Conservation (phyloP, 1,140 invertebrate genomes). For the Nilaparvata lugens region DNA sequence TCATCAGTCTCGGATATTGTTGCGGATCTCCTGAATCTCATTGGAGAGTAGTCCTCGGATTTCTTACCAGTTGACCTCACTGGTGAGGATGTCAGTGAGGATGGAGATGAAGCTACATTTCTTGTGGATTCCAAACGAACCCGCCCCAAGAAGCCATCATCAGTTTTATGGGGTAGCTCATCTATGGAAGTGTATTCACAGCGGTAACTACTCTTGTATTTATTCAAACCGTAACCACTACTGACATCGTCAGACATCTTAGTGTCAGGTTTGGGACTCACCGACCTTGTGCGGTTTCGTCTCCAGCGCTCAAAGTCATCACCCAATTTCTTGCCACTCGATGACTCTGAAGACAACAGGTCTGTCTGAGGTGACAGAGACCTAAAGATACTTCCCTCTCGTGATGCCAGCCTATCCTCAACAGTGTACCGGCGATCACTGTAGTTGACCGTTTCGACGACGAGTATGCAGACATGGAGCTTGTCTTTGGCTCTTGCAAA, state of each 20-base stretch:
- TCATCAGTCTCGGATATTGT: no score
- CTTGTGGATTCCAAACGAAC: not conserved
- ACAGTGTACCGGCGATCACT: not conserved
- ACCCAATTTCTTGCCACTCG: not conserved
- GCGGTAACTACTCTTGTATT: not conserved
- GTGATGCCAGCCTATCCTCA: not conserved
- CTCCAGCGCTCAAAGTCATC: not conserved
- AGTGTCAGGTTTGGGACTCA: not conserved
- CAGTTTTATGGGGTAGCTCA: no score
- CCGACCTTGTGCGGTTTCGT: not conserved
- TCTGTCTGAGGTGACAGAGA: not conserved
- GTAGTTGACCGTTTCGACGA: not conserved
- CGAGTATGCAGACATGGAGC: not conserved
- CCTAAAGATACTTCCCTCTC: not conserved
- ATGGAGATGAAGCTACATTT: not conserved
- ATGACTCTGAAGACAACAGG: not conserved
- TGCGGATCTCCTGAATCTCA: no score
- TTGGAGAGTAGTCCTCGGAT: no score
- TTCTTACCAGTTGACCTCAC: no score
- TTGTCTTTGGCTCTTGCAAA: not conserved
- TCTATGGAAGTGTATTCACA: not conserved
- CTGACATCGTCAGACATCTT: not conserved
- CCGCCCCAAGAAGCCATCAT: not conserved
- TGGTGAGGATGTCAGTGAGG: no score
- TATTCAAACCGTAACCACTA: not conserved